These are phyloP conservation scores for Andrena haemorrhoa DNA, from an alignment of 2,888 invertebrate species.

Conservation along the genomic window DNA sequence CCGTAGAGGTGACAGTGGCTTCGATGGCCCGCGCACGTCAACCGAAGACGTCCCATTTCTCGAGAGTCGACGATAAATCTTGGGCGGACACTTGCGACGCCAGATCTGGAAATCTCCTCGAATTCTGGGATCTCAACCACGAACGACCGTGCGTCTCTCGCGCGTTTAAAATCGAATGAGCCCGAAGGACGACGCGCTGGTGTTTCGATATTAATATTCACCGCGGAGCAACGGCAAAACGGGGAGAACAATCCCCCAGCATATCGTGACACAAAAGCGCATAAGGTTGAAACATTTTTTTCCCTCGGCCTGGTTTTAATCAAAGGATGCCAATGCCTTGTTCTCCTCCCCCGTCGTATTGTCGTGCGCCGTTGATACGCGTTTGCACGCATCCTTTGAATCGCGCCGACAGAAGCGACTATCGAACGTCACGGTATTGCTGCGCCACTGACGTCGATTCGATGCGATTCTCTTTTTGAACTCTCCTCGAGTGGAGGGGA, in stretches of 20 bases:
- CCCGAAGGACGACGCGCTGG: background rate
- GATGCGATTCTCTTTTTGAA: constrained; percentile 62
- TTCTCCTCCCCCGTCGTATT: constrained; percentile 15
- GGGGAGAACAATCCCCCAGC: background rate
- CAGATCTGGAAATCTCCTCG: too few species aligned
- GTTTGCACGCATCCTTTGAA: constrained; percentile 57
- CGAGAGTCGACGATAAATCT: too few species aligned
- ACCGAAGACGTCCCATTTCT: too few species aligned
- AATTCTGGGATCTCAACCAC: too few species aligned
- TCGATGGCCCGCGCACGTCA: background rate
- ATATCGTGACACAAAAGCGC: constrained; percentile 42
- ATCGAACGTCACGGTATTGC: constrained; percentile 62
- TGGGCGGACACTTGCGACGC: too few species aligned
- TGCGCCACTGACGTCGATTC: constrained; percentile 52
- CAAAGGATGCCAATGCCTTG: constrained; percentile 42
- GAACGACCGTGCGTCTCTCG: background rate
- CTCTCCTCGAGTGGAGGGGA: too few species aligned
- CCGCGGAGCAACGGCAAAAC: constrained; percentile 5
- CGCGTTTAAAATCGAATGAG: constrained; percentile 4
- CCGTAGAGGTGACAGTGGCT: background rate
- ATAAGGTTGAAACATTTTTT: constrained; percentile 46
- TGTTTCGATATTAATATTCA: constrained; percentile 27
- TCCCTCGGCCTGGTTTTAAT: constrained; percentile 47
- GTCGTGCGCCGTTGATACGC: constrained; percentile 45
- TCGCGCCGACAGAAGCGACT: constrained; percentile 59